Evolutionary conservation across 2,113 vertebrate species (phyloP).

Genomic region (Elaphurus davidianus): DNA sequence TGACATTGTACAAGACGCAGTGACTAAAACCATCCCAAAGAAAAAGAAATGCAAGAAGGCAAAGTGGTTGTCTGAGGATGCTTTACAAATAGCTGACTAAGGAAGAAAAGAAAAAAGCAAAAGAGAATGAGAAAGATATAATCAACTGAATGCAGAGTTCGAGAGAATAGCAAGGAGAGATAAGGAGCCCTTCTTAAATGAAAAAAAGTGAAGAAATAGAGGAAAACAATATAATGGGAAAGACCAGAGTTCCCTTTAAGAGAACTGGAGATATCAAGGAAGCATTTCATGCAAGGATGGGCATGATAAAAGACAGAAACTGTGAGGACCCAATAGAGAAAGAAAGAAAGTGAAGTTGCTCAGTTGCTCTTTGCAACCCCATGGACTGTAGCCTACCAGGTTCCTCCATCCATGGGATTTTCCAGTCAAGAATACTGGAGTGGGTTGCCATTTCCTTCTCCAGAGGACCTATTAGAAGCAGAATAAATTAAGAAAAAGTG

Average conservation of each 20-base stretch:
- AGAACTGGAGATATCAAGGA: neutral
- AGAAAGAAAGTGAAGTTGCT: neutral
- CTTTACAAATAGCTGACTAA: neutral
- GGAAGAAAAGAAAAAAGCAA: neutral
- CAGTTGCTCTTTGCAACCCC: rapidly evolving
- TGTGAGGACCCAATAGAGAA: neutral
- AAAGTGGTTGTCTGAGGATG: neutral
- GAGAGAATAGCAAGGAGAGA: neutral
- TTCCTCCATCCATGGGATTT: neutral
- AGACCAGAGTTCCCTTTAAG: neutral
- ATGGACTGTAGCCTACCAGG: neutral
- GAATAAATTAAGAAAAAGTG: neutral
- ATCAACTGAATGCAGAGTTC: neutral
- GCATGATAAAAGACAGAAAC: neutral
- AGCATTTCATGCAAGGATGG: neutral
- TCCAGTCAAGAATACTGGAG: neutral
- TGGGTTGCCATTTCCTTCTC: neutral
- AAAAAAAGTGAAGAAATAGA: neutral
- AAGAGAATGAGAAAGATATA: neutral
- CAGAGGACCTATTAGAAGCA: neutral
- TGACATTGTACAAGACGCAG: neutral
- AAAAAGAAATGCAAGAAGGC: neutral
- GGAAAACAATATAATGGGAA: neutral
- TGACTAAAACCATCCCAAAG: neutral
- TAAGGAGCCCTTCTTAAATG: neutral